Percentiles rank a stretch among this genome's conserved stretches.
Conservation (phyloP, 2,888 invertebrate species). For the Volucella bombylans region DNA sequence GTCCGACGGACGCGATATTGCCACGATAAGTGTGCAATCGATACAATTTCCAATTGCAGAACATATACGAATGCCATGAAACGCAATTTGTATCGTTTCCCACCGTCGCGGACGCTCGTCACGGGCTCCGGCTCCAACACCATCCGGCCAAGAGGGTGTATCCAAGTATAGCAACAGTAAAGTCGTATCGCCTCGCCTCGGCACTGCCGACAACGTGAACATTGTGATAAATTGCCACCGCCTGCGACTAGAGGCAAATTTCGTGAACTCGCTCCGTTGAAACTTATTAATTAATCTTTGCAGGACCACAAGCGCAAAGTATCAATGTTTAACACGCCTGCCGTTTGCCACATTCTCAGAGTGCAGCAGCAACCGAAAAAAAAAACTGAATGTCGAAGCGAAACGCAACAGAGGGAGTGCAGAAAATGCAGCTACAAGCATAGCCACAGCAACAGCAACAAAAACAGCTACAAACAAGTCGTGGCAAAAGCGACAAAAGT, state of each 20-base stretch:
- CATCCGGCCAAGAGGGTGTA: constrained; percentile 15
- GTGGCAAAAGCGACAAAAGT: constrained; percentile 33
- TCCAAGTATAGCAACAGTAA: constrained; percentile 36
- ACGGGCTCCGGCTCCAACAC: not conserved
- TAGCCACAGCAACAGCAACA: not conserved
- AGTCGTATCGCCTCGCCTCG: not conserved
- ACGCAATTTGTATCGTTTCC: constrained; percentile 69
- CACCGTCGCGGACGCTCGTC: constrained; percentile 23
- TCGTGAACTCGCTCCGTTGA: constrained; percentile 67
- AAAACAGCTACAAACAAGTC: constrained; percentile 14
- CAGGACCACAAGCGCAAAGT: constrained; percentile 72
- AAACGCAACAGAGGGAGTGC: constrained; percentile 8
- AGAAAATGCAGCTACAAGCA: not conserved
- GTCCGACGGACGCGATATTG: constrained; percentile 64
- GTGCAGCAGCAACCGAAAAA: constrained; percentile 15
- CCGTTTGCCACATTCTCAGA: constrained; percentile 59
- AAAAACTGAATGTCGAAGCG: not conserved
- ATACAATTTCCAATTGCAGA: constrained; percentile 68
- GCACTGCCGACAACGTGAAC: constrained; percentile 27
- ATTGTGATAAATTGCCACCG: constrained; percentile 68
- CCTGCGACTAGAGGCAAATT: constrained; percentile 72
- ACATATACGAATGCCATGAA: constrained; percentile 57
- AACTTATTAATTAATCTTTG: constrained; percentile 73
- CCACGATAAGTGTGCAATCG: constrained; percentile 68
- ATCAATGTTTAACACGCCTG: constrained; percentile 73